These are phyloP conservation scores for Psephotus haematonotus DNA, from an alignment of 2,113 vertebrate genomes.

Conservation along the genomic window DNA sequence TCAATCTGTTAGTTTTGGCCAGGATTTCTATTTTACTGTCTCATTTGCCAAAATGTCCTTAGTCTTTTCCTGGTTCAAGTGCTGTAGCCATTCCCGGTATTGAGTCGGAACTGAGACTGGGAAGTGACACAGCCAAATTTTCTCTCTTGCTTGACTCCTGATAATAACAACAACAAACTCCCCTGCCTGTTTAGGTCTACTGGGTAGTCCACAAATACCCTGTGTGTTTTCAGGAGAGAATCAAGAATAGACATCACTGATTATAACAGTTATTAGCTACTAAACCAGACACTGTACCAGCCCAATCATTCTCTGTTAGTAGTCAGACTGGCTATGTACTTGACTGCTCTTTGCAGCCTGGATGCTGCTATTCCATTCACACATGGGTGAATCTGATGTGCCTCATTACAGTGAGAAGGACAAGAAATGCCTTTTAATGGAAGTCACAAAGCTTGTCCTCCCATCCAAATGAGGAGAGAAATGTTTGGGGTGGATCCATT, in stretches of 20 bases:
- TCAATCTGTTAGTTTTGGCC: not conserved
- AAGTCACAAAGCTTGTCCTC: not conserved
- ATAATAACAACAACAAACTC: fast-evolving
- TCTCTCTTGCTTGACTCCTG: not conserved
- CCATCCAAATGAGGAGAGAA: not conserved
- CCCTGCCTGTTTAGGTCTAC: not conserved
- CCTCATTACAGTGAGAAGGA: not conserved
- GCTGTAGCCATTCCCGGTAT: not conserved
- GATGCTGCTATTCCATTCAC: not conserved
- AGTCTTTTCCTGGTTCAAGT: not conserved
- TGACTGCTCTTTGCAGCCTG: not conserved
- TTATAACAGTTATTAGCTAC: not conserved
- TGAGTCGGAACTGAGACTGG: not conserved
- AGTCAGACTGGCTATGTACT: fast-evolving
- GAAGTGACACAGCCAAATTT: not conserved
- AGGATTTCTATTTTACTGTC: not conserved
- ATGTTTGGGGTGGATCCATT: not conserved
- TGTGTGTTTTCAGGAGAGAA: not conserved
- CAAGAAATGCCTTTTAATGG: not conserved
- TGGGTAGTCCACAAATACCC: not conserved
- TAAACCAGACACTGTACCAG: not conserved
- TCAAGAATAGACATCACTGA: not conserved
- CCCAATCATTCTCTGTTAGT: not conserved
- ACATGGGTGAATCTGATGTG: not conserved
- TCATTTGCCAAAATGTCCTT: not conserved